A percentile compares a stretch with the other conserved stretches of the same genome.
These are phyloP conservation scores for Struthio camelus DNA, from an alignment of 2,113 vertebrate species.

Conservation along the genomic window DNA sequence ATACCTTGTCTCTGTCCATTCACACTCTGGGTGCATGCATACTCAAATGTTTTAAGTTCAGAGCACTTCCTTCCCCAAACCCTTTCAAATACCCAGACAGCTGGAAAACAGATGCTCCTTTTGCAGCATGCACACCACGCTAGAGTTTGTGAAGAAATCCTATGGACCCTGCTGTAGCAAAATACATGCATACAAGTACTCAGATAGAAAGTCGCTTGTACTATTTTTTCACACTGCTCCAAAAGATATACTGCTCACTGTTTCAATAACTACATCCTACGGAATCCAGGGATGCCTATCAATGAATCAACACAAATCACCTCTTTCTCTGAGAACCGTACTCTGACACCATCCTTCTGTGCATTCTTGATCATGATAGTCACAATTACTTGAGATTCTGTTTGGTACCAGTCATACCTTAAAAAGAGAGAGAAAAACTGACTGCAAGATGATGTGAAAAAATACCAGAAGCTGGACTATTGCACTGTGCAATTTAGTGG, in stretches of 20 bases:
- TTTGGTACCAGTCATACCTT: constrained; percentile 97
- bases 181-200: neutral
- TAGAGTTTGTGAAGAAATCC: neutral
- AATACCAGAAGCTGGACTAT: neutral
- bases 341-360: constrained; percentile 84
- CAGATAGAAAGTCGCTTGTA: neutral
- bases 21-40: neutral
- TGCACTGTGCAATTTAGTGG: neutral
- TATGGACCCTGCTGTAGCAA: neutral
- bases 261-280: neutral
- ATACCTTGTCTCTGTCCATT: neutral
- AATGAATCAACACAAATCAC: constrained; percentile 68
- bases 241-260: neutral
- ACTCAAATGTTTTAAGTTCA: neutral
- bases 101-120: neutral
- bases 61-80: neutral
- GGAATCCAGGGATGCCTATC: neutral
- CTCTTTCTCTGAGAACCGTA: constrained; percentile 88
- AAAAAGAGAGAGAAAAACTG: neutral
- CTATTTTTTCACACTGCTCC: neutral
- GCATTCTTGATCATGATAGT: constrained; percentile 94
- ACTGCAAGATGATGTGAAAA: neutral
- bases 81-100: neutral
- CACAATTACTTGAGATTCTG: constrained; percentile 93
- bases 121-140: neutral